Evolutionary conservation across 2,113 vertebrate species (phyloP), one percentile per base, ranked within the genome.

Genomic region (Thunnus maccoyii): DNA sequence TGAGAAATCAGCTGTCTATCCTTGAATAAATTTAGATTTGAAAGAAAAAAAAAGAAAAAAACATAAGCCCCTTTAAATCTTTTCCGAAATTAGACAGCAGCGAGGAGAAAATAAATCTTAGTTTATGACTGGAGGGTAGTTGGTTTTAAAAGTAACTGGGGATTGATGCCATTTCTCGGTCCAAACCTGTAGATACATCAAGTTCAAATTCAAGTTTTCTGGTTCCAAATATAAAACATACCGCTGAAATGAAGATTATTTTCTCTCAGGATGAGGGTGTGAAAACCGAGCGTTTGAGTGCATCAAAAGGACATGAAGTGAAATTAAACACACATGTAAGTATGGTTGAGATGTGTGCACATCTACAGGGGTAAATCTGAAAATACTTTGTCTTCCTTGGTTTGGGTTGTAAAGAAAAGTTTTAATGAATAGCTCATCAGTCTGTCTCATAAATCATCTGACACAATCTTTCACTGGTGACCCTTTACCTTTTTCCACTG

Each of bases 371-470:
- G 8, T 5, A 20, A 7, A 10, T 36, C 27, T 56, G 4, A 41
- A 55, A 41, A 8, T 1, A 57, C 9, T 30, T 55, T 63, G 48
- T 25, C 51, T 6, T 66, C 10, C 0, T 8, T 25, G 22, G 47
- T 82, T 75, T 13, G 36, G 14, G 11, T 36, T 54, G 36, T 61
- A 41, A 56, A 63, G 4, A 32, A 22, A 13, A 27, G 22, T 41
- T 69, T 66, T 56, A 32, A 60, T 57, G 56, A 74, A 27, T 20
- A 56, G 22, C 68, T 25, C 32, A 75, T 80, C 51, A 60, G 13
- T 48, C 44, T 64, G 60, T 68, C 63, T 75, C 76, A 69, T 86
- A 68, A 89, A 90, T 82, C 66, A 20, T 68, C 51, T 12, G 58
- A 62, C 50, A 44, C 12, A 20, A 77, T 76, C 80, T 85, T 83